Conservation (phyloP, 2,797 vertebrate species). For the Cephalopachus bancanus region DNA sequence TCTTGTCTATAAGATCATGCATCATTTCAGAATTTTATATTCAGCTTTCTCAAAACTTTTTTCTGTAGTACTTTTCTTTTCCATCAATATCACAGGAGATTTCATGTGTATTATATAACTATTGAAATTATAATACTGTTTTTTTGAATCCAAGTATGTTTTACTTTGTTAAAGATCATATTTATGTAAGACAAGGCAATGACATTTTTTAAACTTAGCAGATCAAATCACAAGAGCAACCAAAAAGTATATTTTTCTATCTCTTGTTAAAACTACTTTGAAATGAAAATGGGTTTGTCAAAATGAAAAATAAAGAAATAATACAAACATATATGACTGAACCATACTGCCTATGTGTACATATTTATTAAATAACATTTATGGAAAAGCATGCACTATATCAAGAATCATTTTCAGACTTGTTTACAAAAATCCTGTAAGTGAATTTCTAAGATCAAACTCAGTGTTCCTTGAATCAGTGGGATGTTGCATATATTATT, state of each 20-base stretch:
- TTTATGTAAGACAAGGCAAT: conserved; percentile 65
- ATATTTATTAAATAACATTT: background rate
- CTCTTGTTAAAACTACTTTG: conserved; percentile 26
- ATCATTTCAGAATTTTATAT: conserved; percentile 53
- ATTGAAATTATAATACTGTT: conserved; percentile 15
- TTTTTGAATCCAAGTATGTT: conserved; percentile 27
- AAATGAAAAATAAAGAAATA: conserved; percentile 37
- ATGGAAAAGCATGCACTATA: background rate
- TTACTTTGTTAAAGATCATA: conserved; percentile 63
- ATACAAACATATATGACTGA: background rate
- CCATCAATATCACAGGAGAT: conserved; percentile 55
- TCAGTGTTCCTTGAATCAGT: background rate
- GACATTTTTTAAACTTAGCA: conserved; percentile 62
- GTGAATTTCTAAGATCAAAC: conserved; percentile 47
- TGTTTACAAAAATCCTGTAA: conserved; percentile 42
- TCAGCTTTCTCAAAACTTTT: background rate
- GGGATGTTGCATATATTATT: background rate
- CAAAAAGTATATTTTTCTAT: conserved; percentile 29
- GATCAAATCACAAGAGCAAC: conserved; percentile 45
- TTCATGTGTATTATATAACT: conserved; percentile 28
- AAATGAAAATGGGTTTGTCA: conserved; percentile 10
- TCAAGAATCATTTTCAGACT: background rate
- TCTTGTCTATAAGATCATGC: background rate
- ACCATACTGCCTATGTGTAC: background rate
- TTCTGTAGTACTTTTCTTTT: conserved; percentile 10